Evolutionary conservation across 2,113 vertebrate species (phyloP).

Genomic region (Baryphthengus martii): DNA sequence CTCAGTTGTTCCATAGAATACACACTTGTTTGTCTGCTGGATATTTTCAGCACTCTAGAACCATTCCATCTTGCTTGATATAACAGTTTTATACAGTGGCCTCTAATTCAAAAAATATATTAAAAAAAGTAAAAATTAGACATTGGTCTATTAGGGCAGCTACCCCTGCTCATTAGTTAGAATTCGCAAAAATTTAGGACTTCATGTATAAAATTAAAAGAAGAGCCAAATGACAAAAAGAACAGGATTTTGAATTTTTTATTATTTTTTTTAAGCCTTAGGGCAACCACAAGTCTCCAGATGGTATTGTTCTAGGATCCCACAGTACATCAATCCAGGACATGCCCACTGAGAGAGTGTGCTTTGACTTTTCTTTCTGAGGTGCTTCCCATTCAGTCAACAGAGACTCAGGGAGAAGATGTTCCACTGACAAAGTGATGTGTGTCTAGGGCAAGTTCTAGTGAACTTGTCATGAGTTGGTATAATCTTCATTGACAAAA

Average conservation of each 20-base stretch:
- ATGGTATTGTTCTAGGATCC: neutral
- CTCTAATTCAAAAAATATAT: neutral
- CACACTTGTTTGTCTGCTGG: neutral
- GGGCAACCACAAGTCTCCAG: neutral
- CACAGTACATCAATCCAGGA: neutral
- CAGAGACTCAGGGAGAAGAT: neutral
- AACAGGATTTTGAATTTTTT: neutral
- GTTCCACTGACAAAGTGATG: neutral
- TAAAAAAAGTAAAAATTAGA: neutral
- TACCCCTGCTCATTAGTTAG: neutral
- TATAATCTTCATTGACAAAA: neutral
- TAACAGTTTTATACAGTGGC: neutral
- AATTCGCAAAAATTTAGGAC: neutral
- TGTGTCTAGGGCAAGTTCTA: neutral
- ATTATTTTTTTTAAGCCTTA: neutral
- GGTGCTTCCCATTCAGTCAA: neutral
- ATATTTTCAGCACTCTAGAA: neutral
- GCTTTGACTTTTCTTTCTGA: neutral
- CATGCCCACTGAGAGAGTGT: neutral
- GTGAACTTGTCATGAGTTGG: neutral
- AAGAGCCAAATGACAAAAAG: neutral
- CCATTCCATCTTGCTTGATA: neutral
- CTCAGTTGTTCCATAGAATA: neutral
- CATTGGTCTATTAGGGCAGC: neutral
- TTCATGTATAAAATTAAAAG: neutral